Base-by-base conservation (phyloP, 2,888 invertebrate genomes). In the Xylophagus ater region DNA sequence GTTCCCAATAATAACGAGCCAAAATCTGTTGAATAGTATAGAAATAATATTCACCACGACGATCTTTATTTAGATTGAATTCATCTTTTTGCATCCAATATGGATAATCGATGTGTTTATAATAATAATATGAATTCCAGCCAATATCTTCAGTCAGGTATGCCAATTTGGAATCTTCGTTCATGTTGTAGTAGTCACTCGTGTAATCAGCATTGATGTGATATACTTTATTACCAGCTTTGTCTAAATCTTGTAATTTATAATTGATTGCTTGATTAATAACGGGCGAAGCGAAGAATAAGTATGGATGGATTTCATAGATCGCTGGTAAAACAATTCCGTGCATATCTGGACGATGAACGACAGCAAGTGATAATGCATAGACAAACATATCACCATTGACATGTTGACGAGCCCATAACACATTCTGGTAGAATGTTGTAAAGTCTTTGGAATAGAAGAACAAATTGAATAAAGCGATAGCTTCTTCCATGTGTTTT, bases 101-200 rank as follows among this genome's bases (percentile, higher is more conserved):
- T 5, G 83, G 78, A 52, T 73, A 76, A 40, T 73, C 67, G 49
- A 78, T 56, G 48, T 74, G 70, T 47, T 63, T 57, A 54, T 75
- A 72, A 59, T 76, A 76, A 64, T 80, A 78, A 54, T 70, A 73
- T 17, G 73, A 53, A 58, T 79, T 83, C 34, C 81, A 64, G 39
- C 72, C 76, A 39, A 78, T 64, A 57, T 86, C 85, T 53, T 84
- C 79, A 12, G 76, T 77, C 66, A 75, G 83, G 63, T 85, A 85
- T 20, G 70, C 64, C 30, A 85, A 49, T 9, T 68, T 60, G 40
- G 71, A 68, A 44, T 79, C 77, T 2, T 69, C 62, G 53, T 71
- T 66, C 46, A 65, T 54, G 41, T 68, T 49, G 28, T 41, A 33
- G 34, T 42, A 35, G 37, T 53, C 50, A 5, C 37, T 40, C 29